Evolutionary conservation across 2,113 vertebrate genomes (phyloP).

Genomic region (Alligator mississippiensis): DNA sequence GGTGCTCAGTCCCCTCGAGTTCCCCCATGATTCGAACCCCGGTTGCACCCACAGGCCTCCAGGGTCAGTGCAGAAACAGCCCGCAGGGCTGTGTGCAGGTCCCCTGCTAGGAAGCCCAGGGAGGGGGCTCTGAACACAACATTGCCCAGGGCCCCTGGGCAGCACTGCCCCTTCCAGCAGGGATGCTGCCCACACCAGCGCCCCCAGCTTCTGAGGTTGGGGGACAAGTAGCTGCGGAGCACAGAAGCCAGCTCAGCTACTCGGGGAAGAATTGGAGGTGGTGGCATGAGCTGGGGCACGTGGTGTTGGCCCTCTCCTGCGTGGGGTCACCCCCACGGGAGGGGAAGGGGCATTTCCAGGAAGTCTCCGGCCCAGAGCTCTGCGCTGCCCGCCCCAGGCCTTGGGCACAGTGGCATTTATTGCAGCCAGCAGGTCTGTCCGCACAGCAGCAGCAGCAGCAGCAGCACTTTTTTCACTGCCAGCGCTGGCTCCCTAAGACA

Average conservation of each 20-base stretch:
- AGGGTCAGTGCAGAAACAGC: not conserved
- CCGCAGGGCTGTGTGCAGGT: not conserved
- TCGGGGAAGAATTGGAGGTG: too few species aligned
- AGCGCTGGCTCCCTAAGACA: constrained; percentile 17
- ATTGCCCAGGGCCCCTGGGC: accelerated
- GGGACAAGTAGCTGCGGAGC: not conserved
- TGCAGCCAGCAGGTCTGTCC: not conserved
- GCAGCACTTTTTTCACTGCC: constrained; percentile 31
- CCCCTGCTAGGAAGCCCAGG: not conserved
- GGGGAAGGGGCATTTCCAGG: accelerated
- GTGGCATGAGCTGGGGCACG: too few species aligned
- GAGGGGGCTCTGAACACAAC: not conserved
- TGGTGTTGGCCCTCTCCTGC: not conserved
- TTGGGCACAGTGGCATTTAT: not conserved
- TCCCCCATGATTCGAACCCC: too few species aligned
- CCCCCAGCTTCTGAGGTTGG: not conserved
- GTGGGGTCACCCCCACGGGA: not conserved
- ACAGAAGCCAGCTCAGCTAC: too few species aligned
- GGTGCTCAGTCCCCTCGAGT: too few species aligned
- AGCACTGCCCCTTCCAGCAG: accelerated
- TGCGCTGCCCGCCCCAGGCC: not conserved
- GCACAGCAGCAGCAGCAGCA: not conserved
- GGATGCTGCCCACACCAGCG: accelerated
- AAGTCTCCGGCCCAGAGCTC: not conserved
- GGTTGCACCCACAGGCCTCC: not conserved